Conservation (phyloP, 2,113 vertebrate species). For the Cyphomyrus plagiostoma region DNA sequence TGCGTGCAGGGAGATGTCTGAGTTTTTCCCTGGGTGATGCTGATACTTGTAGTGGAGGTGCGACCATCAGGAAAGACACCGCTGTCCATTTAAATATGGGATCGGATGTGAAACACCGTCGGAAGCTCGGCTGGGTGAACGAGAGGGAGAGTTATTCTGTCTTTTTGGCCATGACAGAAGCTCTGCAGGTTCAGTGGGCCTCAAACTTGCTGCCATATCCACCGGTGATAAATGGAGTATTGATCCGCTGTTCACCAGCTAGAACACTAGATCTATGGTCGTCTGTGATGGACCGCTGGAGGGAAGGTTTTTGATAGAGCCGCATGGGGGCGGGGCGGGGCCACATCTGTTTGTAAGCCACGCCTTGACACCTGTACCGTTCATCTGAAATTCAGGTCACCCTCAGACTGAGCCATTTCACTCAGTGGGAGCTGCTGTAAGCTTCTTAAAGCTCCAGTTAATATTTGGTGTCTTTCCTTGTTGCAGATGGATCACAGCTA, state of each 20-base stretch:
- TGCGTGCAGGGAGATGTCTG: neutral
- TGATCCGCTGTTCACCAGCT: conserved; percentile 5
- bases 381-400: neutral
- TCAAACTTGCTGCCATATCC: conserved; percentile 12
- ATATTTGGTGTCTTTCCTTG: conserved; percentile 12
- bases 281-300: neutral
- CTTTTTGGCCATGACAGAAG: neutral
- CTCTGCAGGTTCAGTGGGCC: conserved; percentile 7
- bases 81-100: conserved; percentile 1
- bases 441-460: conserved; percentile 11
- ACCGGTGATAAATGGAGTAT: conserved; percentile 14
- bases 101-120: neutral
- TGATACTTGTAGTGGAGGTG: neutral
- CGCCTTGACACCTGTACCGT: neutral
- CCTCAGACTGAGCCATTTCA: neutral
- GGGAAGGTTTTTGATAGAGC: neutral
- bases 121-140: neutral
- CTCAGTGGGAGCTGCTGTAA: conserved; percentile 1
- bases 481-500: conserved; percentile 5
- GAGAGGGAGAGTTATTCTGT: neutral
- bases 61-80: neutral
- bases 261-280: neutral
- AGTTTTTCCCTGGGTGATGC: neutral
- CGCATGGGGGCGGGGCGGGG: neutral
- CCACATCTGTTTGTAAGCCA: neutral